Conservation (phyloP, 2,797 vertebrate species). For the Notolabrus celidotus region DNA sequence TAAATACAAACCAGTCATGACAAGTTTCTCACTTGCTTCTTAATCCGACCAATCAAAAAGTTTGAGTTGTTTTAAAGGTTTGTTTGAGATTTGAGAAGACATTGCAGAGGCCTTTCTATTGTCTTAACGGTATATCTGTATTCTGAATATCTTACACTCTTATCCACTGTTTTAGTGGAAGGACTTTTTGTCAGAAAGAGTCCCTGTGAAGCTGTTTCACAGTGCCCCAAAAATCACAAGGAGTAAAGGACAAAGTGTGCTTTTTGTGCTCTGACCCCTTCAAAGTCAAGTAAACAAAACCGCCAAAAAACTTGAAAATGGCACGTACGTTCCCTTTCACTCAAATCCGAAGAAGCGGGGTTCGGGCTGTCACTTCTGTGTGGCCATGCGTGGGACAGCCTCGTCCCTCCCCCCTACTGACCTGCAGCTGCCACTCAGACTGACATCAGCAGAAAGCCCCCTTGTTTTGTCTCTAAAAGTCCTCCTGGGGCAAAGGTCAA, state of each 20-base stretch:
- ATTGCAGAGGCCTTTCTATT: background rate
- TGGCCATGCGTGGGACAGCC: slow-evolving; percentile 73
- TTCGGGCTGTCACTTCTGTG: slow-evolving; percentile 60
- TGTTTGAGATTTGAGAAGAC: background rate
- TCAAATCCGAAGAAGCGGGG: slow-evolving; percentile 18
- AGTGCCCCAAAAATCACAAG: background rate
- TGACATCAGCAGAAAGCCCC: slow-evolving; percentile 61
- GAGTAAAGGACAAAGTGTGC: background rate
- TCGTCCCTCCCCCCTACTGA: slow-evolving; percentile 51
- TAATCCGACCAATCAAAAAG: too few species aligned
- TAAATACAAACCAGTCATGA: too few species aligned
- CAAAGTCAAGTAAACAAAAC: slow-evolving; percentile 15
- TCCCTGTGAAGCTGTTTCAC: background rate
- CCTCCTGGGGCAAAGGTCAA: slow-evolving; percentile 68
- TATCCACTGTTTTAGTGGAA: background rate
- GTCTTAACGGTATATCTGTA: too few species aligned
- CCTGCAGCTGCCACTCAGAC: slow-evolving; percentile 78
- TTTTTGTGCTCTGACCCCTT: background rate
- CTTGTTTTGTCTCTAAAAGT: slow-evolving; percentile 63
- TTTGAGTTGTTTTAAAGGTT: too few species aligned
- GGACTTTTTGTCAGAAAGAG: background rate
- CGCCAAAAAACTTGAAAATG: background rate
- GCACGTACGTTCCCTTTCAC: slow-evolving; percentile 54
- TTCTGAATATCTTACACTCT: background rate
- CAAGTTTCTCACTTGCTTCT: too few species aligned